Base-by-base conservation (phyloP, 2,113 vertebrate species). In the Erythrolamprus reginae region DNA sequence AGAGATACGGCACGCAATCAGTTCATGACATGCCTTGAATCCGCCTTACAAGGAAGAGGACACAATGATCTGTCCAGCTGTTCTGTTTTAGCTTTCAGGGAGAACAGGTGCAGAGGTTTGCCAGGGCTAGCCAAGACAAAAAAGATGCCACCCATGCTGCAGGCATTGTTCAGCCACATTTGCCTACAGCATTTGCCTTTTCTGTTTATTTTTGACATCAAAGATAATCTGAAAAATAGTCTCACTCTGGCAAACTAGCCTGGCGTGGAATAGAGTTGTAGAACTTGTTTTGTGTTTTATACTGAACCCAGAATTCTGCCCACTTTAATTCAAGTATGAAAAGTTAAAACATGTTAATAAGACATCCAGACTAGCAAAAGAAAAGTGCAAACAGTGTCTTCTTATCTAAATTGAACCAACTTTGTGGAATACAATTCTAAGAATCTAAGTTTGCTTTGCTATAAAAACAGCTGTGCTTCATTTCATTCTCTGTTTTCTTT, bases 141-240 rank as follows among this genome's bases (percentile, higher is more conserved):
- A 77, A 77, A 26, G 13, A 45, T 89, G 88, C 84, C 53, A 89
- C 65, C 53, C 65, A 24, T 65, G 91, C 84, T 87, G 85, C 53
- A 87, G 88, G 91, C 91, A 24, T 87, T 82, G 65, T 87, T 91
- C 82, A 88, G 85, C 82, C 89, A 5, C 26, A 52, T 70, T 93
- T 93, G 90, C 88, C 89, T 24, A 24, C 89, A 86, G n/a, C 1
- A 0, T n/a, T 94, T 26, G 70, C 92, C 93, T 94, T 89, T 94
- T 94, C 91, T 93, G 93, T 90, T 95, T 95, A 21, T 94, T 95
- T 96, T 96, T 94, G 91, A 89, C 93, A 90, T 53, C 90, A 26
- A 6, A 91, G 24, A 42, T 90, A 93, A 91, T 82, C 65, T 91
- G 88, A 42, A 92, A 86, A 93, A 86, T 45, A 48, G 38, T 87